Evolutionary conservation across 2,797 vertebrate species (phyloP).

Genomic region (Enteromius fasciolatus): DNA sequence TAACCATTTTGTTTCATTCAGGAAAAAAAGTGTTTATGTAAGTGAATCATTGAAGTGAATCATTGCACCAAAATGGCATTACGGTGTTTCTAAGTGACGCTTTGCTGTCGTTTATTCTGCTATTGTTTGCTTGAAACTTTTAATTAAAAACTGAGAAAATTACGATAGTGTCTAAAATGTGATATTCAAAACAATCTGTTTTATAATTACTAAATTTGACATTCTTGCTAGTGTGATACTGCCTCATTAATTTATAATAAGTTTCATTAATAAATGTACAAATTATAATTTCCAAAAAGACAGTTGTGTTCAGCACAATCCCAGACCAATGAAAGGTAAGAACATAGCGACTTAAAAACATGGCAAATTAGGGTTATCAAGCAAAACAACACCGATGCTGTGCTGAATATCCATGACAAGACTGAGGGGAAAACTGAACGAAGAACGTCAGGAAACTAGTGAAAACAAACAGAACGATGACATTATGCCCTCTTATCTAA

Average conservation of each 20-base stretch:
- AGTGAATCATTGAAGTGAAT: constrained; percentile 4
- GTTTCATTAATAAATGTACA: not conserved
- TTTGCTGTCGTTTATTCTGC: not conserved
- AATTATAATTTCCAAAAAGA: not conserved
- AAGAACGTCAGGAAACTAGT: not conserved
- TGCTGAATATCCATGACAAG: no score
- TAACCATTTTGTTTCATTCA: not conserved
- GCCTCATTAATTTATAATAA: not conserved
- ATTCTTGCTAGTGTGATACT: not conserved
- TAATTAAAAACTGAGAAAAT: not conserved
- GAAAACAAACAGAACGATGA: not conserved
- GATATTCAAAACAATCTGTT: not conserved
- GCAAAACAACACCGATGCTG: no score
- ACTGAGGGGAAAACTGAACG: not conserved
- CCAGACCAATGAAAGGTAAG: not conserved
- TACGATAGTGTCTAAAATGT: not conserved
- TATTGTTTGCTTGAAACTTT: not conserved
- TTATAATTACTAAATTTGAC: not conserved
- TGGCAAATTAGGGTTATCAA: no score
- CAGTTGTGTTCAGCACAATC: no score
- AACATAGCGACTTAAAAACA: not conserved
- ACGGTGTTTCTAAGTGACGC: not conserved
- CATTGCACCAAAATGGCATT: not conserved
- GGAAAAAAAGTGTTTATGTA: not conserved
- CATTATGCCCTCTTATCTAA: no score